Evolutionary conservation across 2,113 vertebrate species (phyloP).

Genomic region (Alaudala cheleensis): DNA sequence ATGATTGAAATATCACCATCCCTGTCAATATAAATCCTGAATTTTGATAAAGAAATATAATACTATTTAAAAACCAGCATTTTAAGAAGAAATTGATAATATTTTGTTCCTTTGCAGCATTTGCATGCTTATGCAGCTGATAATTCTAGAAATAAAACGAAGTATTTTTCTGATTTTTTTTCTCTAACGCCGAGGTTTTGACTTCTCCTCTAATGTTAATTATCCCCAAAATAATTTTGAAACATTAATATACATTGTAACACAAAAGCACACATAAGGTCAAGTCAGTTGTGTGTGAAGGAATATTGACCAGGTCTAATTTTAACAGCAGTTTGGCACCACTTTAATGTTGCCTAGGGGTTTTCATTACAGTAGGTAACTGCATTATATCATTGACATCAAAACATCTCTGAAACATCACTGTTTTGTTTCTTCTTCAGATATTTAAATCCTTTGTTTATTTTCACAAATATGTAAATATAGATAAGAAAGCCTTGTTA

Average conservation of each 20-base stretch:
- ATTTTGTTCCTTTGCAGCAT: neutral
- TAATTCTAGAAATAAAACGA: slow-evolving; percentile 28
- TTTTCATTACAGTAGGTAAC: slow-evolving; percentile 37
- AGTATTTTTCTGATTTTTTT: neutral
- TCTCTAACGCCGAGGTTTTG: neutral
- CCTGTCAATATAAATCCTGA: neutral
- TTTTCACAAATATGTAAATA: slow-evolving; percentile 32
- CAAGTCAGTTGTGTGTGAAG: slow-evolving; percentile 42
- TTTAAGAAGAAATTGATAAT: neutral
- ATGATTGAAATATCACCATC: neutral
- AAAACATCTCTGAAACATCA: neutral
- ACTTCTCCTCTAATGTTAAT: neutral
- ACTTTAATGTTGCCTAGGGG: slow-evolving; percentile 15
- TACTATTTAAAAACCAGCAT: neutral
- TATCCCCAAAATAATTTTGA: slow-evolving; percentile 39
- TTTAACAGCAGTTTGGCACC: slow-evolving; percentile 43
- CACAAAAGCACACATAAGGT: neutral
- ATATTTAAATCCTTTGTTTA: slow-evolving; percentile 36
- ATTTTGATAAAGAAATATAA: neutral
- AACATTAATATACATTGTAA: slow-evolving; percentile 21
- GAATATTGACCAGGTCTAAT: slow-evolving; percentile 40
- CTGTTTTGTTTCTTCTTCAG: slow-evolving; percentile 11
- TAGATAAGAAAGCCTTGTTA: slow-evolving; percentile 29
- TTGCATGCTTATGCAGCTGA: neutral
- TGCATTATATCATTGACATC: slow-evolving; percentile 16